Conservation (phyloP, 2,113 vertebrate genomes). For the Atractosteus spatula region DNA sequence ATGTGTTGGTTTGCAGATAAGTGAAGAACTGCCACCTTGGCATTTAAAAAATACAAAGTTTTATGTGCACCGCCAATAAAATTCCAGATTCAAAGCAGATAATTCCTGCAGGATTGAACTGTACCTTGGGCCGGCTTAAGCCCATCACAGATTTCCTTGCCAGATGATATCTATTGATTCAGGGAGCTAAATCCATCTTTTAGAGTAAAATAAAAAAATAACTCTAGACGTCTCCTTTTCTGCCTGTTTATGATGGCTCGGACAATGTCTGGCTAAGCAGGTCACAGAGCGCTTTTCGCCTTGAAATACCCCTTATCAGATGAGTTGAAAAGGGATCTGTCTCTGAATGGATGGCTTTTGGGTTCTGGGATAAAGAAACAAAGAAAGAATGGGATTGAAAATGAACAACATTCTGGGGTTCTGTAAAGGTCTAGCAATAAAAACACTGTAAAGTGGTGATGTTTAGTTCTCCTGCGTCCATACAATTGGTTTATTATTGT, state of each 20-base stretch:
- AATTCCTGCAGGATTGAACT: neutral
- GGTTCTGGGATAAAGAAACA: neutral
- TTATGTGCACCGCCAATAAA: neutral
- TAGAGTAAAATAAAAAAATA: conserved; percentile 3
- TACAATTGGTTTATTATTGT: no score
- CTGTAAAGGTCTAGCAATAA: no score
- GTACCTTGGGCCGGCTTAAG: conserved; percentile 6
- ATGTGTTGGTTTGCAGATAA: neutral
- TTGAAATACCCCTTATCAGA: conserved; percentile 4
- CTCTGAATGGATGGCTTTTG: neutral
- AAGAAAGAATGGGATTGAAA: neutral
- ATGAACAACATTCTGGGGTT: no score
- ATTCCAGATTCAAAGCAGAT: neutral
- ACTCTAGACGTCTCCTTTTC: neutral
- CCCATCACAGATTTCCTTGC: neutral
- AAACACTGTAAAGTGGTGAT: no score
- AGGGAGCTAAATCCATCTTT: conserved; percentile 4
- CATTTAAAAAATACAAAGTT: neutral
- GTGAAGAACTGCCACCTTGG: neutral
- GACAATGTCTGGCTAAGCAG: conserved; percentile 7
- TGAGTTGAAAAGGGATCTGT: neutral
- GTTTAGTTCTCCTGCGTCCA: no score
- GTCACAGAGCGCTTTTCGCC: neutral
- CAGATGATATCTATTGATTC: conserved; percentile 12
- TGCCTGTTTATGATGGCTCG: neutral